These are phyloP conservation scores for Chrysina gloriosa DNA, from an alignment of 2,888 invertebrate species.

Conservation along the genomic window DNA sequence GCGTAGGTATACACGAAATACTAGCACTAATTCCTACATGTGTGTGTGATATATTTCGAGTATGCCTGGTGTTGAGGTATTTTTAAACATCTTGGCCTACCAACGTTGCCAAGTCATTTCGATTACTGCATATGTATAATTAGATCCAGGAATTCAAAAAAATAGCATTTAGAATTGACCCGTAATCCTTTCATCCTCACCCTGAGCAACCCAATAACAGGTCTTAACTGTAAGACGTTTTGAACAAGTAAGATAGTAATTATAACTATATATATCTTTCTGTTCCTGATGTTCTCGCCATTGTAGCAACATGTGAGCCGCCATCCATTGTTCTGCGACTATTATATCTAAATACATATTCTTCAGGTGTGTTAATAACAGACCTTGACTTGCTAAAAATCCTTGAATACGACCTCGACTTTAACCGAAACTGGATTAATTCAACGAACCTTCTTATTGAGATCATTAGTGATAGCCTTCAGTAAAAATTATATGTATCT, in stretches of 20 bases:
- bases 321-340: neutral
- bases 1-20: slow-evolving; percentile 25
- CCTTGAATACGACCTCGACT: slow-evolving; percentile 7
- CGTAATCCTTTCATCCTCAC: no score
- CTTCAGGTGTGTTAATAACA: neutral
- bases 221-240: no score
- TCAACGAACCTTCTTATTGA: neutral
- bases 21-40: slow-evolving; percentile 12
- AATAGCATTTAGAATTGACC: no score
- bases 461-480: neutral
- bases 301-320: neutral
- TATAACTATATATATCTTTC: no score
- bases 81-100: slow-evolving; percentile 37
- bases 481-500: neutral
- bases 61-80: slow-evolving; percentile 36
- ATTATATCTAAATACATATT: neutral
- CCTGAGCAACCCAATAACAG: no score
- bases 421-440: neutral
- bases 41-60: slow-evolving; percentile 36
- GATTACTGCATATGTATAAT: slow-evolving; percentile 41
- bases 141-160: slow-evolving; percentile 34
- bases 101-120: slow-evolving; percentile 41
- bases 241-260: no score
- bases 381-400: slow-evolving; percentile 21
- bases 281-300: slow-evolving; percentile 11